Evolutionary conservation across 2,888 invertebrate genomes (phyloP).

Genomic region (Masnerella sp.): DNA sequence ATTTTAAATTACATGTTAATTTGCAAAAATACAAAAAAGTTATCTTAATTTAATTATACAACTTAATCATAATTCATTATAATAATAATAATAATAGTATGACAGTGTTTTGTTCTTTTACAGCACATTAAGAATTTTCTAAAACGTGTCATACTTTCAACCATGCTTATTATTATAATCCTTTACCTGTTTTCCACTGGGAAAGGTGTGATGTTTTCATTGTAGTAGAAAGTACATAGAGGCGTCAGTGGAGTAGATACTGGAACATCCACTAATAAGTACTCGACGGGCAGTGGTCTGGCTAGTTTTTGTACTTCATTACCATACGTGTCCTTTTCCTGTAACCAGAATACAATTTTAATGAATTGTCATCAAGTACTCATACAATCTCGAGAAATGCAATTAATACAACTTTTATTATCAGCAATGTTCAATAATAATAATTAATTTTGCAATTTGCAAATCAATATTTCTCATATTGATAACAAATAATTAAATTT

Average conservation of each 20-base stretch:
- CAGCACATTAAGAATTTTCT: too few species aligned
- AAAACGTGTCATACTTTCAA: conserved; percentile 1
- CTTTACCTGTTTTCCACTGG: conserved; percentile 87
- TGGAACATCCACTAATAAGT: conserved; percentile 97
- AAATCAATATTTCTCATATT: too few species aligned
- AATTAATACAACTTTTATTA: not conserved
- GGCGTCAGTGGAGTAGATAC: conserved; percentile 93
- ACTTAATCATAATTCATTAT: too few species aligned
- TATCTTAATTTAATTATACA: too few species aligned
- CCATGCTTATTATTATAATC: conserved; percentile 11
- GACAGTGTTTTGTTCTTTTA: too few species aligned
- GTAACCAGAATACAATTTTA: conserved; percentile 60
- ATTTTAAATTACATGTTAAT: too few species aligned
- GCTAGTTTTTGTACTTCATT: conserved; percentile 97
- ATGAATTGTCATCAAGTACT: conserved; percentile 20
- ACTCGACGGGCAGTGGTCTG: conserved; percentile 97
- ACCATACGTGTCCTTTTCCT: conserved; percentile 98
- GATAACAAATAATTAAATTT: too few species aligned
- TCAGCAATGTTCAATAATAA: too few species aligned
- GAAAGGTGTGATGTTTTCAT: conserved; percentile 82
- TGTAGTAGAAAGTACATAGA: conserved; percentile 85
- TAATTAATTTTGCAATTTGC: too few species aligned
- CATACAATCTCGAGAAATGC: too few species aligned
- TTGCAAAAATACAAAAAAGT: too few species aligned
- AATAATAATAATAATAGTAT: too few species aligned